Evolutionary conservation across 2,888 invertebrate species (phyloP).

Genomic region (Rhingia rostrata): DNA sequence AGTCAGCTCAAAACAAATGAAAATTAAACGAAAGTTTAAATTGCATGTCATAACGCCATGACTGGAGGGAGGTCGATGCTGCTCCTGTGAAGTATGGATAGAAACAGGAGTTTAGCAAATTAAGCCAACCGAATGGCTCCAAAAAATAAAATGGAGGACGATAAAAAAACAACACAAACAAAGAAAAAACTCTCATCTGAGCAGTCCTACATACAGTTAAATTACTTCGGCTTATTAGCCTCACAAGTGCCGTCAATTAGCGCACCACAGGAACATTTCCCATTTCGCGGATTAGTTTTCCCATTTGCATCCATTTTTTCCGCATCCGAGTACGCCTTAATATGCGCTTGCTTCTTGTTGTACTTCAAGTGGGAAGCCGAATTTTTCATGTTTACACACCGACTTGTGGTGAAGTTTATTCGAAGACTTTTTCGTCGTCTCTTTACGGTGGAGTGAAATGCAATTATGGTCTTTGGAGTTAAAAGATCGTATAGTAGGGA

Average conservation of each 20-base stretch:
- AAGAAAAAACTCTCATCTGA: constrained; percentile 1
- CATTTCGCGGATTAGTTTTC: constrained; percentile 65
- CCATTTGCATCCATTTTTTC: constrained; percentile 55
- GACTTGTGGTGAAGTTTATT: constrained; percentile 22
- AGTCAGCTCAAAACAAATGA: constrained; percentile 62
- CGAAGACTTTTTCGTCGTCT: constrained; percentile 12
- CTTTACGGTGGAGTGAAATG: constrained; percentile 9
- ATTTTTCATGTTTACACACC: constrained; percentile 58
- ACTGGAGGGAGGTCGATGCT: constrained; percentile 2
- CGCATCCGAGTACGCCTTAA: constrained; percentile 9
- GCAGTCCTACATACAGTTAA: constrained; percentile 45
- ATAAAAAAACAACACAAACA: neutral
- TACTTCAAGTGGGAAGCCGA: constrained; percentile 53
- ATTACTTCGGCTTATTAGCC: constrained; percentile 69
- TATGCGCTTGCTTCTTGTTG: constrained; percentile 22
- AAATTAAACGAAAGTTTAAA: constrained; percentile 72
- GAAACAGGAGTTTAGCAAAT: constrained; percentile 43
- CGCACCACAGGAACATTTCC: constrained; percentile 62
- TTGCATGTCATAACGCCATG: constrained; percentile 68
- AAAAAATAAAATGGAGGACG: constrained; percentile 11
- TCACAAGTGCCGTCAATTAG: constrained; percentile 70
- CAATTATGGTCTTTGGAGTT: constrained; percentile 12
- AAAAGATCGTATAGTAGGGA: neutral
- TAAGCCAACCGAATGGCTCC: constrained; percentile 52
- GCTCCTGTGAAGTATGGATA: constrained; percentile 36